Evolutionary conservation across 2,113 vertebrate species (phyloP).

Genomic region (Mohoua ochrocephala): DNA sequence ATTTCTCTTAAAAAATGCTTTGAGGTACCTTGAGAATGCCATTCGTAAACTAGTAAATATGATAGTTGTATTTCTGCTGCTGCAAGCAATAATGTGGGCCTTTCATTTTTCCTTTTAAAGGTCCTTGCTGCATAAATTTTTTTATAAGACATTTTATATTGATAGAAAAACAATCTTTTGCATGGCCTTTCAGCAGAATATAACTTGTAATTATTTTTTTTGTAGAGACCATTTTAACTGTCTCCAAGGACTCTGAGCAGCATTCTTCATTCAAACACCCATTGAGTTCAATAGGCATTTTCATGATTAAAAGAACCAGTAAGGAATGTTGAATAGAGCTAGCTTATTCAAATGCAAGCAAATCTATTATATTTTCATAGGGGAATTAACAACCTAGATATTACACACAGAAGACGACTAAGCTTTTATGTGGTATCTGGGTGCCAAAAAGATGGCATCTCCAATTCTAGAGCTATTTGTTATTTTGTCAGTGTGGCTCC

Average conservation of each 20-base stretch:
- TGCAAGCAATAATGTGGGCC: neutral
- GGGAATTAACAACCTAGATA: neutral
- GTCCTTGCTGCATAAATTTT: neutral
- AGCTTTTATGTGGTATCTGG: neutral
- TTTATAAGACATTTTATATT: neutral
- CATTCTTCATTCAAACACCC: neutral
- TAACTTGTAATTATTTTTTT: neutral
- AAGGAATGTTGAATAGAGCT: neutral
- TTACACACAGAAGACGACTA: neutral
- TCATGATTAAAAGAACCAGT: neutral
- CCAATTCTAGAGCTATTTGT: neutral
- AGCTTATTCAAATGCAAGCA: neutral
- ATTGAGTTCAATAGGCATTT: neutral
- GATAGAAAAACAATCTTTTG: neutral
- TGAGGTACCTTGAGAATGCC: neutral
- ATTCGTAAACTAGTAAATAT: neutral
- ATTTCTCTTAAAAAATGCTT: neutral
- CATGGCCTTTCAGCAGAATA: neutral
- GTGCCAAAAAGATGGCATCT: conserved; percentile 19
- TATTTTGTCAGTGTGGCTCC: conserved; percentile 11
- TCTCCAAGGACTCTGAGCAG: neutral
- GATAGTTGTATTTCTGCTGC: neutral
- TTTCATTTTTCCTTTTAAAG: neutral
- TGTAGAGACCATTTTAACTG: neutral
- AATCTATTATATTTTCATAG: neutral